phyloP scores from a whole-genome alignment of 2,113 vertebrate species.

The Zapus hudsonius region DNA sequence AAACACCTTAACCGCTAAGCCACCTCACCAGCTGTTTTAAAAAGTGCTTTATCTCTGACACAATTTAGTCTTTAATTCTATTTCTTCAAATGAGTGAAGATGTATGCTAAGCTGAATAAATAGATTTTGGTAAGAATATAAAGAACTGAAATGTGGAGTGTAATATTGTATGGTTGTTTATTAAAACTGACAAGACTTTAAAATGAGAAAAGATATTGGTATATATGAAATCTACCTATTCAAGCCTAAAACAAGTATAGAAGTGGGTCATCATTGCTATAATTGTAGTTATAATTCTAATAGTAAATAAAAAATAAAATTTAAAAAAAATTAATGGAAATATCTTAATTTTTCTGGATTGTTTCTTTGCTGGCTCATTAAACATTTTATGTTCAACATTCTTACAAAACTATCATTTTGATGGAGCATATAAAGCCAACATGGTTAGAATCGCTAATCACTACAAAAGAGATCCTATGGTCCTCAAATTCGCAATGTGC shows the following conservation, averaged over 20 bases:
- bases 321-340: too few species aligned
- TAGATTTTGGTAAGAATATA: background rate
- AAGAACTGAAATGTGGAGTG: background rate
- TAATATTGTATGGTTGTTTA: background rate
- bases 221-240: background rate
- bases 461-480: background rate
- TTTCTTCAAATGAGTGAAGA: background rate
- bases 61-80: background rate
- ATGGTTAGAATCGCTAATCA: background rate
- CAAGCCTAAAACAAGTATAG: background rate
- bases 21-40: too few species aligned
- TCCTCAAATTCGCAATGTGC: background rate
- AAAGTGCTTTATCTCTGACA: background rate
- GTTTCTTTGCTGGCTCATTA: background rate
- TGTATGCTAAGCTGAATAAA: background rate
- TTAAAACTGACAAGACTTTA: constrained; percentile 1
- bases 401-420: background rate
- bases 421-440: background rate
- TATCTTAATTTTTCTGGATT: background rate
- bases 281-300: background rate
- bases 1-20: too few species aligned
- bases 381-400: background rate
- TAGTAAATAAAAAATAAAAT: background rate
- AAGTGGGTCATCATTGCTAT: background rate
- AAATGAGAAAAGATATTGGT: constrained; percentile 19